Conservation (phyloP, 92 coral and sea anemone species). For the Ricordea florida region DNA sequence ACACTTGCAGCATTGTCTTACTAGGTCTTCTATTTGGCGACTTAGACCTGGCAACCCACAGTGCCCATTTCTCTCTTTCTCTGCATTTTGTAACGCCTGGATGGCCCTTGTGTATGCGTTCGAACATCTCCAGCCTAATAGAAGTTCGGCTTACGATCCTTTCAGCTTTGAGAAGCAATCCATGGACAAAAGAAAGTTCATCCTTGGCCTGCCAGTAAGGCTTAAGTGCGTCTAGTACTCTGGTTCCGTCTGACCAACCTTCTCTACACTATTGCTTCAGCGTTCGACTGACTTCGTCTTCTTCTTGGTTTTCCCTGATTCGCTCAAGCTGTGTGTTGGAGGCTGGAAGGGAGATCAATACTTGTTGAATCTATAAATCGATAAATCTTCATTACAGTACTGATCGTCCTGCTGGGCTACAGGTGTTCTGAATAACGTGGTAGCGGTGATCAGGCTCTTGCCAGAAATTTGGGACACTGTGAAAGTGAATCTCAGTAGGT, state of each 20-base stretch:
- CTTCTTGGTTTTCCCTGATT: too few relatives aligned
- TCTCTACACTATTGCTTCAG: conserved; percentile 23
- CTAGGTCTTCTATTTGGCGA: conserved; percentile 29
- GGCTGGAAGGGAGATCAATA: too few relatives aligned
- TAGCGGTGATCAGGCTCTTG: too few relatives aligned
- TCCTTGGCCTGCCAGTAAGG: conserved; percentile 23
- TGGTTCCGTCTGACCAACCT: conserved; percentile 38
- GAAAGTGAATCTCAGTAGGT: too few relatives aligned
- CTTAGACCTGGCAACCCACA: conserved; percentile 58
- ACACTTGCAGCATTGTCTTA: conserved; percentile 26
- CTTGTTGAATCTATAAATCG: too few relatives aligned
- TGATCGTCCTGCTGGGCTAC: too few relatives aligned
- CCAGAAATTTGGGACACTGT: too few relatives aligned
- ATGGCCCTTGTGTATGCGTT: conserved; percentile 34
- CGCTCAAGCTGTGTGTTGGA: too few relatives aligned
- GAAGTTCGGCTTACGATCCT: conserved; percentile 22
- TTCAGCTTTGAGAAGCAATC: not conserved
- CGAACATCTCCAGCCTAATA: conserved; percentile 15
- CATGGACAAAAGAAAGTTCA: conserved; percentile 11
- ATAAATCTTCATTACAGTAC: too few relatives aligned
- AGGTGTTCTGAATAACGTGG: too few relatives aligned
- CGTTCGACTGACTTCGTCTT: too few relatives aligned
- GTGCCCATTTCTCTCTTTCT: conserved; percentile 21
- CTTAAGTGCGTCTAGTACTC: conserved; percentile 8
- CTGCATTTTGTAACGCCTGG: conserved; percentile 37